Evolutionary conservation across 2,113 vertebrate genomes (phyloP).

Genomic region (Myodes glareolus): DNA sequence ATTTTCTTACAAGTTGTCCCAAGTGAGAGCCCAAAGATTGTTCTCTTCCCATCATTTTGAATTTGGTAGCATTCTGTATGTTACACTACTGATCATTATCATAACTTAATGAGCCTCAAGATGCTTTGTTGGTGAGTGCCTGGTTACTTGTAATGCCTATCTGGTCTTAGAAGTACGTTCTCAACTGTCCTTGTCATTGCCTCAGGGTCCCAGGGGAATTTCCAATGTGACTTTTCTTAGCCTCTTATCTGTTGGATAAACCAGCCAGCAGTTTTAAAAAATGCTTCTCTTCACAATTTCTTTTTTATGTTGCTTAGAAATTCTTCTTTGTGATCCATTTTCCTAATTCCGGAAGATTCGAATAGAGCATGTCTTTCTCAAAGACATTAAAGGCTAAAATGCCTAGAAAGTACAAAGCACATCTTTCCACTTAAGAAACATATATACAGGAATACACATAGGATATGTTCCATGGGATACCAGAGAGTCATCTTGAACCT

Average conservation of each 20-base stretch:
- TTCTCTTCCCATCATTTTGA: constrained; percentile 30
- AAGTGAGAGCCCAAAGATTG: constrained; percentile 28
- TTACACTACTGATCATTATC: constrained; percentile 48
- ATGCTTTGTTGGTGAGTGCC: not conserved
- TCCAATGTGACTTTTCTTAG: constrained; percentile 62
- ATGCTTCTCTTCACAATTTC: not conserved
- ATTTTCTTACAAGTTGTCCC: not conserved
- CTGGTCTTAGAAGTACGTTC: constrained; percentile 49
- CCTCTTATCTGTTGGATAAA: constrained; percentile 55
- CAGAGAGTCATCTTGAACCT: not conserved
- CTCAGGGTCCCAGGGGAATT: not conserved
- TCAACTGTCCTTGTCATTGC: not conserved
- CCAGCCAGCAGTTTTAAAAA: constrained; percentile 36
- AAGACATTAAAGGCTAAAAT: not conserved
- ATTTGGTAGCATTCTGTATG: not conserved
- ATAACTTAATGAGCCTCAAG: constrained; percentile 30
- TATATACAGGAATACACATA: not conserved
- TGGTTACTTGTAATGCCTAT: not conserved
- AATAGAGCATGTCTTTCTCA: constrained; percentile 8
- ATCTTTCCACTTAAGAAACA: constrained; percentile 6
- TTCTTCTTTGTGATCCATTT: not conserved
- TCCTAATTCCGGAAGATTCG: not conserved
- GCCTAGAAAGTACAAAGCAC: not conserved
- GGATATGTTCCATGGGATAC: not conserved
- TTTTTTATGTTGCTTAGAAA: constrained; percentile 23